A percentile compares a stretch with the other conserved stretches of the same genome.
Conservation (phyloP, 2,888 invertebrate species). For the Steinernema carpocapsae region DNA sequence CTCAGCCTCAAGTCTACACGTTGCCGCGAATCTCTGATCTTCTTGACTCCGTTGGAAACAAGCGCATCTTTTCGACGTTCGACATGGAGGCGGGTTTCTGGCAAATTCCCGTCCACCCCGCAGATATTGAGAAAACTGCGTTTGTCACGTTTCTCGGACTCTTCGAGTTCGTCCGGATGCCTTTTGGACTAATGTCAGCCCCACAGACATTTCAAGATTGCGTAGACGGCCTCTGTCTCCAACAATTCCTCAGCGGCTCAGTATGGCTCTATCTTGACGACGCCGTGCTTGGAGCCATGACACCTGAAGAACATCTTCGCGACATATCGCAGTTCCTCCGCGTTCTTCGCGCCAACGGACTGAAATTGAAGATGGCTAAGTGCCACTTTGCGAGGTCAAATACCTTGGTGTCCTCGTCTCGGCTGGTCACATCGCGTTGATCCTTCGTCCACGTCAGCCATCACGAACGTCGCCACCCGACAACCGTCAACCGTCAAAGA, state of each 20-base stretch:
- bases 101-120: not conserved
- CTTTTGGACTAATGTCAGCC: slow-evolving; percentile 47
- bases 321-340: not conserved
- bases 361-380: not conserved
- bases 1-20: not conserved
- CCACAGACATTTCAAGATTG: slow-evolving; percentile 34
- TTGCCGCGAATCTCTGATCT: not conserved
- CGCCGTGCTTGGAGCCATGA: not conserved
- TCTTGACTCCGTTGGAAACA: not conserved
- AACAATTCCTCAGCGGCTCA: not conserved
- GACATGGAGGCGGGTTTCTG: not conserved
- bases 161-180: slow-evolving; percentile 46
- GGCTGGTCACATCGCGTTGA: not conserved
- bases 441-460: not conserved
- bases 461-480: not conserved
- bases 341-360: not conserved
- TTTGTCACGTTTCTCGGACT: slow-evolving; percentile 40
- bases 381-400: not conserved
- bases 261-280: not conserved
- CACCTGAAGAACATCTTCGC: not conserved
- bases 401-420: not conserved
- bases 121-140: not conserved
- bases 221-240: not conserved
- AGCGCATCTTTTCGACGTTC: not conserved
- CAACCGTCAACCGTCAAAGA: not conserved